Evolutionary conservation across 2,797 vertebrate genomes (phyloP), one percentile per base, ranked within the genome.

Genomic region (Sebastes matsubarae): DNA sequence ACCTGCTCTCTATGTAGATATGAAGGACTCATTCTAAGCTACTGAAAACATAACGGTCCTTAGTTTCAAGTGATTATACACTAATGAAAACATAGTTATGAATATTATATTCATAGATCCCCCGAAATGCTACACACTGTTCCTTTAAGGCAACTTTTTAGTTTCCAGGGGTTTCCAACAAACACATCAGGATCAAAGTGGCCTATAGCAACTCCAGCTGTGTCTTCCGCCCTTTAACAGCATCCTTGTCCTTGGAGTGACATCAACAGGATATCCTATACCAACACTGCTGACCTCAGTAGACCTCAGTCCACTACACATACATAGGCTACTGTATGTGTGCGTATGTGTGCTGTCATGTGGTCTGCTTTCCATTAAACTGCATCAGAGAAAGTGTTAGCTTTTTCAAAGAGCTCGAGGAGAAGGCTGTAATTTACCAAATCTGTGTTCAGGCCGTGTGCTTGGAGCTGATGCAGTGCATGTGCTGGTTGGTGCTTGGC

Each of bases 221-320:
- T 42, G 79, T 61, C 63, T 78, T 66, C 65, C 64, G 52, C 29
- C 55, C 58, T 68, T 69, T 52, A 81, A 79, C 73, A 66, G 61
- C 79, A 67, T 86, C 79, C 71, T 16, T 73, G 64, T 81, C 84
- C 72, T 83, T 52, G 22, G 11, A 69, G 65, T 71, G 85, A 85
- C 84, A 88, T 81, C 84, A 86, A 71, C 89, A 90, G 85, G 87
- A 90, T 79, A 84, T 93, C 88, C 88, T 90, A 84, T 8, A 79
- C 72, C 71, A 72, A 73, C 73, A 69, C 36, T n/a, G 71, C 61
- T 83, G 86, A 92, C 89, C 87, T 78, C 70, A 75, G 73, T 10
- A 61, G 70, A 87, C 88, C 83, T 82, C 65, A 36, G 70, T 67
- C 54, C 60, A 50, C 75, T 71, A 71, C 77, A 73, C 46, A 69